Base-by-base conservation (phyloP, 2,888 invertebrate species). In the Diaprepes abbreviatus region DNA sequence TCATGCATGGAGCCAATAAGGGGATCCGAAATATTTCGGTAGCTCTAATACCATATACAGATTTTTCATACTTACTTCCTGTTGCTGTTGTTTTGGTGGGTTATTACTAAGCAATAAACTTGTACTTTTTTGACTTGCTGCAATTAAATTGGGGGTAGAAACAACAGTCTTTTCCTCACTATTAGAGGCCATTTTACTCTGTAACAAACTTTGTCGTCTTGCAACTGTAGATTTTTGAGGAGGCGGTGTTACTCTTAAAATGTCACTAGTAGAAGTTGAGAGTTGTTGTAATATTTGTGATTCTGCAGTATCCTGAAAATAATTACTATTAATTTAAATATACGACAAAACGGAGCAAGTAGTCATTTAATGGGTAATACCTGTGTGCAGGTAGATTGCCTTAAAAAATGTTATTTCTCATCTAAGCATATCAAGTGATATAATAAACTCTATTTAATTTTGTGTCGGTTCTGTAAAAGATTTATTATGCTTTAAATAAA, bases 41-140 rank as follows among this genome's bases (percentile, higher is more conserved):
- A n/a, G n/a, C n/a, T n/a, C n/a, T n/a, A n/a, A n/a, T n/a, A n/a
- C n/a, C n/a, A n/a, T n/a, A n/a, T 28, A 28, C 28, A 28, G 28
- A 6, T 28, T 4, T 6, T 28, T 28, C 28, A 3, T 28, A 17
- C 40, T 48, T 40, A 65, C 65, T 17, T 65, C 57, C 36, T 57
- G 57, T 52, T 52, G 60, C 7, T 68, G 67, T 40, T 19, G 24
- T 48, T 66, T 72, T 9, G 69, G 65, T 17, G 43, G 48, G 52
- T 78, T 76, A 68, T 78, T 78, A 64, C 76, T 76, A 52, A 78
- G 55, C 55, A 78, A 70, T 35, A 78, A 65, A 52, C 78, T 78
- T 0, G 77, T 74, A 17, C 71, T 72, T 59, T 75, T 78, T 55
- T 74, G 75, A 5, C 72, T 52, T 4, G 76, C 58, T n/a, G 73